Percentiles rank a stretch among this genome's conserved stretches.
Evolutionary conservation across 2,113 vertebrate species (phyloP).

Genomic region (Tyrannus savana): DNA sequence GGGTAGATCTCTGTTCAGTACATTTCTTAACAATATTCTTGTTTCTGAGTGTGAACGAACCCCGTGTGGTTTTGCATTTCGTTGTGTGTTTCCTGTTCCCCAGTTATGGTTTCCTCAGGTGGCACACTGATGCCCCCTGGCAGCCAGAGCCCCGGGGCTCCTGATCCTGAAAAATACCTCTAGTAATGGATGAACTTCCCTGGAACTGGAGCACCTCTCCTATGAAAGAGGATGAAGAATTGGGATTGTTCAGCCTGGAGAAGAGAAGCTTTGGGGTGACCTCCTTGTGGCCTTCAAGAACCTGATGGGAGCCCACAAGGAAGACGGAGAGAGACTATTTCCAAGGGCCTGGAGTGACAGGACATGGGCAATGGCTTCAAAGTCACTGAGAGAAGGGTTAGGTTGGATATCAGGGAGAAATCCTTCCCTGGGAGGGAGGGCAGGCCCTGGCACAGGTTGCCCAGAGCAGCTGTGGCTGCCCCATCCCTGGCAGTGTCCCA

Average conservation of each 20-base stretch:
- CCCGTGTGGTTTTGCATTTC: background rate
- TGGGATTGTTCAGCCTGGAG: background rate
- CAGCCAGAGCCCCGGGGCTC: background rate
- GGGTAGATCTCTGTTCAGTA: background rate
- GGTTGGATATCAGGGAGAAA: background rate
- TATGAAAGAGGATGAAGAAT: background rate
- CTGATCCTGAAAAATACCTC: background rate
- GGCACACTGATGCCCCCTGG: background rate
- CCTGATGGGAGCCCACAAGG: background rate
- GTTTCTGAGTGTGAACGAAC: background rate
- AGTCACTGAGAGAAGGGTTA: background rate
- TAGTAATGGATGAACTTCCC: background rate
- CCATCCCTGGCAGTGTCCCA: background rate
- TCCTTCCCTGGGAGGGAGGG: background rate
- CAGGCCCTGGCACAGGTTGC: background rate
- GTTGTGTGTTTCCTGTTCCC: background rate
- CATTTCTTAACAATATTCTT: background rate
- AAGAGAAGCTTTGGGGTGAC: background rate
- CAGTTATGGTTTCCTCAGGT: background rate
- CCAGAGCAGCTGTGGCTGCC: background rate
- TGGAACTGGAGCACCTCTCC: background rate
- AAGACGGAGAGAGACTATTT: background rate
- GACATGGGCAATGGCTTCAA: background rate
- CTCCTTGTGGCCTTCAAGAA: background rate
- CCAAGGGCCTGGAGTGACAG: background rate